Evolutionary conservation across 2,888 invertebrate genomes (phyloP).

Genomic region (Calliscelio sp.): DNA sequence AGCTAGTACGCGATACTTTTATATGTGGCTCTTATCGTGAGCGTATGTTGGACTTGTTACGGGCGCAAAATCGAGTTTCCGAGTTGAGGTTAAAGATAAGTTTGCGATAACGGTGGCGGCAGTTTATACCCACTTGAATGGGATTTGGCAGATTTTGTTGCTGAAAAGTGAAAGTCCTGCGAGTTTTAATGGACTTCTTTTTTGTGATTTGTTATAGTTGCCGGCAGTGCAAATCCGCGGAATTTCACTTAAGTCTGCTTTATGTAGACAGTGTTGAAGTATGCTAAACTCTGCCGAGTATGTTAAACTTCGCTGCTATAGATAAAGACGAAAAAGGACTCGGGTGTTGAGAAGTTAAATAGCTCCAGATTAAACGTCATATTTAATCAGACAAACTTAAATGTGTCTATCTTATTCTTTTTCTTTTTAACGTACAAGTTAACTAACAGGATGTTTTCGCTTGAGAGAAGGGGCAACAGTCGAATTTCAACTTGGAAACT

Average conservation of each 20-base stretch:
- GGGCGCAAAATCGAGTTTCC: conserved; percentile 57
- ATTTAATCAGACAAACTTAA: conserved; percentile 48
- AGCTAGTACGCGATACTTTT: conserved; percentile 55
- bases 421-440: too few species aligned
- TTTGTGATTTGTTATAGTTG: conserved; percentile 62
- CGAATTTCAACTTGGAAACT: too few species aligned
- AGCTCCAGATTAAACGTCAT: conserved; percentile 60
- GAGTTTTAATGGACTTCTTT: conserved; percentile 67
- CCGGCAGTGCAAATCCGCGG: conserved; percentile 52
- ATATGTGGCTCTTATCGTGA: conserved; percentile 65
- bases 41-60: conserved; percentile 61
- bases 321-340: conserved; percentile 57
- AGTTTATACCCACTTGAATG: conserved; percentile 65
- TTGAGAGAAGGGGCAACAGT: too few species aligned
- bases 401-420: background rate
- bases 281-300: conserved; percentile 57
- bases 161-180: conserved; percentile 64
- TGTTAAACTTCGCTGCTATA: conserved; percentile 54
- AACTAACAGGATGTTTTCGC: too few species aligned
- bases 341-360: conserved; percentile 53
- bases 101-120: conserved; percentile 57
- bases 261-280: conserved; percentile 57
- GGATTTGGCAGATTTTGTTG: conserved; percentile 64
- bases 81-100: conserved; percentile 66
- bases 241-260: conserved; percentile 59